Conservation (phyloP, 2,797 vertebrate species). For the Helicolenus hilgendorfi region DNA sequence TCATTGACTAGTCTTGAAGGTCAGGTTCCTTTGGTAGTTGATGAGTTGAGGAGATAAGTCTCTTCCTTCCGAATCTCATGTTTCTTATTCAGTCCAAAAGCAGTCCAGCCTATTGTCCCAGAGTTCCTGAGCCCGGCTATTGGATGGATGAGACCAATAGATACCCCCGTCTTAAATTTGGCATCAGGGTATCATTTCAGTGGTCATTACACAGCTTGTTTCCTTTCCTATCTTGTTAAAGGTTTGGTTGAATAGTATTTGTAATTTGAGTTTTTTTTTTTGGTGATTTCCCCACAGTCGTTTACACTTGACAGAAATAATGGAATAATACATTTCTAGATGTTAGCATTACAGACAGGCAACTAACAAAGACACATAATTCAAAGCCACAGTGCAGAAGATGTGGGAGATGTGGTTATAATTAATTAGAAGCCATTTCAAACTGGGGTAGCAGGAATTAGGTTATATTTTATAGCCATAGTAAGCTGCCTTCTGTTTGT, state of each 20-base stretch:
- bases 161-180: conserved; percentile 19
- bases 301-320: background rate
- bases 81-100: conserved; percentile 46
- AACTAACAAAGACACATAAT: background rate
- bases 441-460: background rate
- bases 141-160: background rate
- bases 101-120: conserved; percentile 15
- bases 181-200: conserved; percentile 19
- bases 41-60: conserved; percentile 52
- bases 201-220: background rate
- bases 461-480: background rate
- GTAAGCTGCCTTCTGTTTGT: background rate
- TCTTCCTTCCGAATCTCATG: conserved; percentile 52
- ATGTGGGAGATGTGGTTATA: background rate
- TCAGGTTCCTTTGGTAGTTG: conserved; percentile 50
- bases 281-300: background rate
- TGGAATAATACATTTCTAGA: background rate
- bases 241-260: background rate
- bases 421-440: background rate
- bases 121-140: background rate
- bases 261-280: background rate
- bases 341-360: background rate
- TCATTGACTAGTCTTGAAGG: conserved; percentile 13
- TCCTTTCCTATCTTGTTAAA: background rate
- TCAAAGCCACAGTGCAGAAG: background rate